A percentile compares a stretch with the other conserved stretches of the same genome.
phyloP scores from a whole-genome alignment of 2,113 vertebrate genomes.

The Craseonycteris thonglongyai region DNA sequence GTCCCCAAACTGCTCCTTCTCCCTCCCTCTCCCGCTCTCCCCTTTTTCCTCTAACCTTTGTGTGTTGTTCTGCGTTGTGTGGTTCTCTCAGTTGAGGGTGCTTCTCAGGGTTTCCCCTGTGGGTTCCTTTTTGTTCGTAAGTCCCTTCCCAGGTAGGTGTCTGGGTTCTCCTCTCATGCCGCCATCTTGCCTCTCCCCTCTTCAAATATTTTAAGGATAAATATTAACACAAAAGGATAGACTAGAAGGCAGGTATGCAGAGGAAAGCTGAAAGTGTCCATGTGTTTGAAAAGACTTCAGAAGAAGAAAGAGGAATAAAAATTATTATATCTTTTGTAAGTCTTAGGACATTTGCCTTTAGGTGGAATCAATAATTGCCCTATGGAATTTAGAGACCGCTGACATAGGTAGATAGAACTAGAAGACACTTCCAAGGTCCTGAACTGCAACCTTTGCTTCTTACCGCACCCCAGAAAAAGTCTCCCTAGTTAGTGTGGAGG shows the following conservation, averaged over 20 bases:
- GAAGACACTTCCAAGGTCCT: neutral
- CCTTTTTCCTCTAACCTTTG: too few relatives aligned
- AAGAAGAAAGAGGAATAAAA: neutral
- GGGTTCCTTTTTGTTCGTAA: too few relatives aligned
- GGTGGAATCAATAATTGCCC: neutral
- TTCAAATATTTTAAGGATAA: neutral
- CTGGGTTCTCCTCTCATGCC: too few relatives aligned
- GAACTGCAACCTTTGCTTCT: neutral
- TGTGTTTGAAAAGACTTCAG: neutral
- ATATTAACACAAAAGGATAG: neutral
- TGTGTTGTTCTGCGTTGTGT: too few relatives aligned
- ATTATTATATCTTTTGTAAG: neutral
- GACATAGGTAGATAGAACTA: neutral
- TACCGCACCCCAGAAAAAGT: fast-evolving
- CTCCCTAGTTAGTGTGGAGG: neutral
- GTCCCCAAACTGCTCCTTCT: too few relatives aligned
- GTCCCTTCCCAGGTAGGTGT: too few relatives aligned
- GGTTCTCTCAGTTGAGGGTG: too few relatives aligned
- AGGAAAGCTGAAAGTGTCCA: neutral
- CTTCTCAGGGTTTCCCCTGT: too few relatives aligned
- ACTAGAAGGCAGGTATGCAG: neutral
- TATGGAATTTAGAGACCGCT: neutral
- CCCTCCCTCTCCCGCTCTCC: too few relatives aligned
- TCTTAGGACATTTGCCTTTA: neutral
- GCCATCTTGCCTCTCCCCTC: too few relatives aligned